Conservation (phyloP, 2,797 vertebrate species). For the Octomys mimax region DNA sequence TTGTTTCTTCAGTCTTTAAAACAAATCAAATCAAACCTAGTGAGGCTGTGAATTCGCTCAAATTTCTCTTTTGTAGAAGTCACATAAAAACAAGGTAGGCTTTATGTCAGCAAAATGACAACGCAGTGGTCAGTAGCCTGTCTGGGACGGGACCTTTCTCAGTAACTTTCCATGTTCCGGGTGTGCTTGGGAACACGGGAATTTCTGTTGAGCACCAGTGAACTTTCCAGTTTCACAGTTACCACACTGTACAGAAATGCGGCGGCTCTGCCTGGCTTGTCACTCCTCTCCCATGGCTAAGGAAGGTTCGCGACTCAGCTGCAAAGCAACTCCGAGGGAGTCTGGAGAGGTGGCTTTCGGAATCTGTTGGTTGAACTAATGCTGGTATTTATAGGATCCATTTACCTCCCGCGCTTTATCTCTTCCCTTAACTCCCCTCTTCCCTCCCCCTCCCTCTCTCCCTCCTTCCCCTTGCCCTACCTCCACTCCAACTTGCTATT, state of each 20-base stretch:
- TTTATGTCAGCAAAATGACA: constrained; percentile 31
- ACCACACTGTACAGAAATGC: constrained; percentile 41
- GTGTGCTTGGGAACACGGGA: constrained; percentile 59
- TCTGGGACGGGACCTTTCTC: constrained; percentile 19
- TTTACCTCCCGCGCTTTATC: neutral
- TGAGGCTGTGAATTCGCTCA: constrained; percentile 49
- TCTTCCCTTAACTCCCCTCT: too few relatives aligned
- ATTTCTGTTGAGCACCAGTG: constrained; percentile 28
- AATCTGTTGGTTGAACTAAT: neutral
- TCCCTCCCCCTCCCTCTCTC: neutral
- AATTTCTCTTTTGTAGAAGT: constrained; percentile 66
- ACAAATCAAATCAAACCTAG: neutral
- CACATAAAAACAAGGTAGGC: constrained; percentile 40
- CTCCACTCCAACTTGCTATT: neutral
- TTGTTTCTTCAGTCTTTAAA: neutral
- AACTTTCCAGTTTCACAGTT: constrained; percentile 58
- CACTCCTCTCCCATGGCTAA: neutral
- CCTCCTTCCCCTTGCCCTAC: too few relatives aligned
- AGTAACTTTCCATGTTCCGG: constrained; percentile 75
- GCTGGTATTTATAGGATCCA: neutral
- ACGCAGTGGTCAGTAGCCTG: neutral
- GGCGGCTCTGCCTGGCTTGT: neutral
- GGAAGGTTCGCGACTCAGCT: neutral
- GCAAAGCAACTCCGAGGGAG: neutral
- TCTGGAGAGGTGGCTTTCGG: neutral